Conservation (phyloP, 2,113 vertebrate genomes). For the Struthidea cinerea region DNA sequence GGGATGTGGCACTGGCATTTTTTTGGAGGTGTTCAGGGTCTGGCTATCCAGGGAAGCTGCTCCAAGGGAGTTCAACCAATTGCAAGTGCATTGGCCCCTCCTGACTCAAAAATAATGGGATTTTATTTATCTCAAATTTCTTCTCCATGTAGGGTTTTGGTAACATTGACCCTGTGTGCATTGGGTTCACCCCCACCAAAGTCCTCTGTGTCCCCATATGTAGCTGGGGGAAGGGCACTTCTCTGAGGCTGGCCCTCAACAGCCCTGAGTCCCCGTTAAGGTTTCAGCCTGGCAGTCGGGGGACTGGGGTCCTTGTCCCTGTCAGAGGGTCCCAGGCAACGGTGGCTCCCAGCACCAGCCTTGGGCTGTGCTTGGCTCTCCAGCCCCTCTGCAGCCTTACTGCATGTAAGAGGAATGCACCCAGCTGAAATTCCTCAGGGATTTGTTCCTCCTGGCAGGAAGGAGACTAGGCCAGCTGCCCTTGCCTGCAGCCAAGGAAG, state of each 20-base stretch:
- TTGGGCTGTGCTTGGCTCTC: background rate
- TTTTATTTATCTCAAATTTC: background rate
- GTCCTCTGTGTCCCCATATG: background rate
- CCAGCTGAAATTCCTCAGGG: background rate
- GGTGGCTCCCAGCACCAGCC: background rate
- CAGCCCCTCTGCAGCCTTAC: background rate
- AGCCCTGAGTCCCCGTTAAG: background rate
- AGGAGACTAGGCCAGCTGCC: background rate
- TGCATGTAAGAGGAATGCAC: background rate
- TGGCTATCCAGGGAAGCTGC: background rate
- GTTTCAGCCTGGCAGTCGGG: fast-evolving
- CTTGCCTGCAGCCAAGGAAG: background rate
- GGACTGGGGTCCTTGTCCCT: background rate
- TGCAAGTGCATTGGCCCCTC: background rate
- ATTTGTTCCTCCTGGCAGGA: constrained; percentile 16
- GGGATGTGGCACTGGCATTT: background rate
- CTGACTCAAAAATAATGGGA: background rate
- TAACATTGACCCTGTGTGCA: background rate
- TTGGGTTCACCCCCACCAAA: background rate
- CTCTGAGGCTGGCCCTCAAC: fast-evolving
- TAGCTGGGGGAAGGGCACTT: background rate
- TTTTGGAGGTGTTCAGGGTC: background rate
- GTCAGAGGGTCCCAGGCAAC: fast-evolving
- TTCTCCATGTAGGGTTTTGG: background rate
- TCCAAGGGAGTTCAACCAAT: background rate